Evolutionary conservation across 2,888 invertebrate species (phyloP), one percentile per base, ranked within the genome.

Genomic region (Tachina lurida): DNA sequence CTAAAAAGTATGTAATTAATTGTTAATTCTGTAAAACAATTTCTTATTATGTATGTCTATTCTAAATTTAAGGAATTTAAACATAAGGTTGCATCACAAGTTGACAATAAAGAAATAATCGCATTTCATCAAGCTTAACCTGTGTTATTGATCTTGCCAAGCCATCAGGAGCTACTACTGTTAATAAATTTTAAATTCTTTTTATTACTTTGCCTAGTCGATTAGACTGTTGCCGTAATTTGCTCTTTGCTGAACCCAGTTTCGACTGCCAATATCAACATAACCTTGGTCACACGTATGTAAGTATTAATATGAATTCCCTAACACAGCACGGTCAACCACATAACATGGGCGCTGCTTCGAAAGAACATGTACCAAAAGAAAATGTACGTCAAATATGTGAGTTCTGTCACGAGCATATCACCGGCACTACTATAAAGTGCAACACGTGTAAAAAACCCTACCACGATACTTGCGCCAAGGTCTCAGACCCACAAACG

Each of bases 251-350:
- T 13, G 13, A 12, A 22, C 2, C 4, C 5, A 31, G 13, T 7
- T 22, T 5, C 31, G 15, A 31, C 19, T 58, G 31, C 31, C 47
- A 65, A 47, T 4, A 19, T 54, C 68, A 52, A 41, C 73, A 79
- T 65, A 74, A 74, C 67, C 80, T 81, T 62, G 22, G n/a, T 45
- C 75, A 81, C 68, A 81, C 68, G 75, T 68, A 62, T 75, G 65
- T 22, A 22, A 22, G 22, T 22, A 22, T 22, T 22, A 22, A 22
- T 22, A 22, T 22, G 22, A 22, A 22, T 22, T 22, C 22, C 22
- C 22, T 22, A 22, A 22, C 22, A 22, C 22, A 22, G 22, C 31
- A 56, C 43, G 71, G 71, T 73, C 76, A 76, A 82, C 75, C 70
- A 82, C 82, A 70, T n/a, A 76, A 75, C 31, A 56, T 41, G 41